phyloP scores from a whole-genome alignment of 2,888 invertebrate genomes.

The Selenia dentaria region DNA sequence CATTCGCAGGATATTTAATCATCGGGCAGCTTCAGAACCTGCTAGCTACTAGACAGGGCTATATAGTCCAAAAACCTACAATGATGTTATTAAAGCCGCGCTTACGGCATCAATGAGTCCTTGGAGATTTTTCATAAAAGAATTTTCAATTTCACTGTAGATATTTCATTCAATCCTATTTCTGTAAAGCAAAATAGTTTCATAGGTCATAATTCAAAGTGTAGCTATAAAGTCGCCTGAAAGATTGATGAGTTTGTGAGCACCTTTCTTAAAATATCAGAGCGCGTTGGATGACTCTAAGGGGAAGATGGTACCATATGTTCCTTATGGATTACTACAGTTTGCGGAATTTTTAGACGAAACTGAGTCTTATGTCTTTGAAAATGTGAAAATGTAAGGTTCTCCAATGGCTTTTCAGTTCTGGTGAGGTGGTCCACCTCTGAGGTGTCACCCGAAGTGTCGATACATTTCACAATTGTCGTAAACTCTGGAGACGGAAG shows the following conservation, averaged over 20 bases:
- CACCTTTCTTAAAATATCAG: conserved; percentile 70
- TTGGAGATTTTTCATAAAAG: too few relatives aligned
- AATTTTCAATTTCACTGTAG: too few relatives aligned
- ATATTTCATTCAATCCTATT: conserved; percentile 4
- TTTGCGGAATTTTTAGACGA: conserved; percentile 38
- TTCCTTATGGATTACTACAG: conserved; percentile 47
- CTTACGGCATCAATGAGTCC: too few relatives aligned
- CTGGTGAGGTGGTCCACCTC: conserved; percentile 53
- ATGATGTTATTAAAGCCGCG: too few relatives aligned
- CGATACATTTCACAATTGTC: conserved; percentile 85
- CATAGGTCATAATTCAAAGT: conserved; percentile 31
- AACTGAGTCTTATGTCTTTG: conserved; percentile 45
- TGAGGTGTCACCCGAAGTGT: conserved; percentile 81
- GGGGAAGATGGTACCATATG: conserved; percentile 69
- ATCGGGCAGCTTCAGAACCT: too few relatives aligned
- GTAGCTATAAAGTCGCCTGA: conserved; percentile 67
- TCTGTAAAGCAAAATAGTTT: conserved; percentile 12
- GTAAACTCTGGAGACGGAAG: conserved; percentile 82
- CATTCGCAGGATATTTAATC: too few relatives aligned
- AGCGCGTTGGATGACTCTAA: conserved; percentile 37
- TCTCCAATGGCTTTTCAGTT: conserved; percentile 27
- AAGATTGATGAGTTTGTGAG: conserved; percentile 73
- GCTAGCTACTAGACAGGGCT: too few relatives aligned
- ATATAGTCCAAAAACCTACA: too few relatives aligned
- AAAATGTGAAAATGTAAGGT: conserved; percentile 36